These are phyloP conservation scores for Heteropelma amictum DNA, from an alignment of 2,888 invertebrate species.

Conservation along the genomic window DNA sequence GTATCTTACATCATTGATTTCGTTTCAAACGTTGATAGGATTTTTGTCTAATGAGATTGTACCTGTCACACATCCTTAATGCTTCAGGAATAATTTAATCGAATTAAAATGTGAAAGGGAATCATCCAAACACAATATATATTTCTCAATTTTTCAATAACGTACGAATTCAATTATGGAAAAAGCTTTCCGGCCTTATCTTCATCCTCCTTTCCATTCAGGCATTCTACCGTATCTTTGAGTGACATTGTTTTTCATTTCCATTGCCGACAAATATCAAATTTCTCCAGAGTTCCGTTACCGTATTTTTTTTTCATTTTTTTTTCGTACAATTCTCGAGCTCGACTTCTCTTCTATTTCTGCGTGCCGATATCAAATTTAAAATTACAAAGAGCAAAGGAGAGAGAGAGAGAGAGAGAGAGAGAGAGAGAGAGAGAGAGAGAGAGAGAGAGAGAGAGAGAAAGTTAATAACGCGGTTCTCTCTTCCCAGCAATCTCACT, in stretches of 20 bases:
- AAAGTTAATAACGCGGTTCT: not conserved
- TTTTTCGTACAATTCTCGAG: not conserved
- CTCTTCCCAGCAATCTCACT: too few relatives aligned
- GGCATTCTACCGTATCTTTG: not conserved
- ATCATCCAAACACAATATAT: too few relatives aligned
- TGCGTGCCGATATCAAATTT: slow-evolving; percentile 5
- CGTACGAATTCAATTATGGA: too few relatives aligned
- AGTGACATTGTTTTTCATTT: not conserved
- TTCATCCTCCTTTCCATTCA: too few relatives aligned
- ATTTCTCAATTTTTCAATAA: too few relatives aligned
- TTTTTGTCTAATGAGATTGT: too few relatives aligned
- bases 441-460: not conserved
- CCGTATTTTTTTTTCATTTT: not conserved
- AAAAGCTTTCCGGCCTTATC: too few relatives aligned
- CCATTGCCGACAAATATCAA: not conserved
- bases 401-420: not conserved
- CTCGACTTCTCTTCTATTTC: slow-evolving; percentile 1
- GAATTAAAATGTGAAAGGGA: too few relatives aligned
- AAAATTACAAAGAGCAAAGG: not conserved
- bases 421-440: not conserved
- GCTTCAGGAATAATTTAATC: too few relatives aligned
- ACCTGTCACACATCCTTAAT: too few relatives aligned
- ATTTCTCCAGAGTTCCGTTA: not conserved
- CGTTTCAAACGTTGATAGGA: too few relatives aligned
- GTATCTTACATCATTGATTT: too few relatives aligned